Evolutionary conservation across 2,888 invertebrate genomes (phyloP).

Genomic region (Aphrophora alni): DNA sequence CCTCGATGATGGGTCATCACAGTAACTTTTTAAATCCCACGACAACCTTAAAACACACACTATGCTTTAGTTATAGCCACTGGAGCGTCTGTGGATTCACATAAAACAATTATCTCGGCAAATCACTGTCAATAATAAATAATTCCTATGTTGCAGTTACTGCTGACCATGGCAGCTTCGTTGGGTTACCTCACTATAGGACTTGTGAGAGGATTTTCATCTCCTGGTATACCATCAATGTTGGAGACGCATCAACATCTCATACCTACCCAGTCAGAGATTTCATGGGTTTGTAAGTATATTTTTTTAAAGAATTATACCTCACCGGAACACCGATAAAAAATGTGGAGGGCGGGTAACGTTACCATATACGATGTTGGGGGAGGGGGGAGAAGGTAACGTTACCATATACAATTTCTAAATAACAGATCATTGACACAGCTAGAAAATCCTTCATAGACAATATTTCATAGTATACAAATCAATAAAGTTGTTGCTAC

Average conservation of each 20-base stretch:
- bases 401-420: not conserved
- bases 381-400: not conserved
- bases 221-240: conserved; percentile 66
- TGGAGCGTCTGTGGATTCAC: too few species aligned
- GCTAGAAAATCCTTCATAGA: too few species aligned
- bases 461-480: too few species aligned
- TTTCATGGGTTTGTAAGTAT: conserved; percentile 64
- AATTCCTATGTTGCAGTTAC: conserved; percentile 56
- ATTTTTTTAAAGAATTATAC: too few species aligned
- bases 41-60: too few species aligned
- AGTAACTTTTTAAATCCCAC: too few species aligned
- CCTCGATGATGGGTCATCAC: too few species aligned
- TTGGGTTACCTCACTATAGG: conserved; percentile 66
- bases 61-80: not conserved
- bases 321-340: too few species aligned
- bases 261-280: conserved; percentile 60
- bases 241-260: conserved; percentile 58
- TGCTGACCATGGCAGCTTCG: conserved; percentile 65
- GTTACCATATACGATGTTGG: not conserved
- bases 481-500: too few species aligned
- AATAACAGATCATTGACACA: too few species aligned
- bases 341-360: conserved; percentile 13
- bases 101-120: too few species aligned
- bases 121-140: not conserved
- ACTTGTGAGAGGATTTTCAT: conserved; percentile 65